Base-by-base conservation (phyloP, 2,888 invertebrate species). In the Aethes cnicana region DNA sequence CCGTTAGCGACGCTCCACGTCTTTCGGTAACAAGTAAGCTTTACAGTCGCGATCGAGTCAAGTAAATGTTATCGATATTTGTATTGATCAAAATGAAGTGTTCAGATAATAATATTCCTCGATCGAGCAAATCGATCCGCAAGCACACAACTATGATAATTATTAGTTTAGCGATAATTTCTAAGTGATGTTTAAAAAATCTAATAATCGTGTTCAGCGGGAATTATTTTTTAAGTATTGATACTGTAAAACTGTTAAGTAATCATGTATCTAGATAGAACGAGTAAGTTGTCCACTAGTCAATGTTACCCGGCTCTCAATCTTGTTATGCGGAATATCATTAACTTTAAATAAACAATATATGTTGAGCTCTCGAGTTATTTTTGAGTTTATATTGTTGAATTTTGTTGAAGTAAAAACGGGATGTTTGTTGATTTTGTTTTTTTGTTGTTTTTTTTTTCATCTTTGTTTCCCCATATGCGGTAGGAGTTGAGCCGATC, bases 221-320 rank as follows among this genome's bases (percentile, higher is more conserved):
- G 80, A 80, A 77, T 84, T 84, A 85, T 81, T 84, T 85, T 81
- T 84, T 85, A 87, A 85, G 85, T 83, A 84, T 72, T 75, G 69
- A 76, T 76, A 71, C 79, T 86, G 83, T 87, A 83, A 84, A 84
- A 85, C 84, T 84, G 83, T 84, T 88, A 85, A 84, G 81, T 79
- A 81, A 79, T 78, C 82, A 82, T 88, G 83, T 87, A 86, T 81
- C 74, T 84, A 85, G 80, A 78, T 86, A 85, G 84, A 79, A 72
- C 69, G 73, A 80, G 82, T 86, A 84, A 83, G 82, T 66, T 84
- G 85, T 85, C 87, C 87, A 84, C 75, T 85, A 86, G 84, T 79
- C 77, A 71, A 77, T 87, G 86, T 87, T 85, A 81, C 70, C 74
- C 81, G 74, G 86, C 86, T 86, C 84, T 74, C 72, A 66, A 77